A percentile compares a stretch with the other conserved stretches of the same genome.
Evolutionary conservation across 2,888 invertebrate species (phyloP).

Genomic region (Agrenia bidenticulata): DNA sequence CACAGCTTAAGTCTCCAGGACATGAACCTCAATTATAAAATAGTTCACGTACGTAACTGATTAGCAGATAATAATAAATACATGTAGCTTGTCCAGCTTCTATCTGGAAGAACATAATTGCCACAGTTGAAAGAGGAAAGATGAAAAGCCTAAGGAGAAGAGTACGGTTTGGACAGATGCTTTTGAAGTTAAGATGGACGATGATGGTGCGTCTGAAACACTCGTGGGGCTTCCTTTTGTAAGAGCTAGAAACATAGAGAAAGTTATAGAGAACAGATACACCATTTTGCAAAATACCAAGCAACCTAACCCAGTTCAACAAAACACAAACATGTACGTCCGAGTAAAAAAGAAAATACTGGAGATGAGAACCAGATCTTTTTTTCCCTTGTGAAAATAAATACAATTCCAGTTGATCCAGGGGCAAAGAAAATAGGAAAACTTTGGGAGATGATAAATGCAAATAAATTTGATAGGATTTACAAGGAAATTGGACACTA

Average conservation of each 20-base stretch:
- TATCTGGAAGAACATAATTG: slow-evolving; percentile 27
- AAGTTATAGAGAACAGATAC: no score
- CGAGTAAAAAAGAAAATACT: no score
- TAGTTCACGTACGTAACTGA: no score
- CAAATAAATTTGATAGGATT: slow-evolving; percentile 21
- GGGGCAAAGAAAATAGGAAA: slow-evolving; percentile 24
- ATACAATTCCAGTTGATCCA: not conserved
- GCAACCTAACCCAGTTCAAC: no score
- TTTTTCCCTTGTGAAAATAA: not conserved
- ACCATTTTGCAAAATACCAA: no score
- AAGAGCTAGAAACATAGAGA: slow-evolving; percentile 39
- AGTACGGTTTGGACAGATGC: slow-evolving; percentile 48
- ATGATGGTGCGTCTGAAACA: slow-evolving; percentile 47
- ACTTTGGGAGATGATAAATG: slow-evolving; percentile 36
- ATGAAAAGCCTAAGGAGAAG: slow-evolving; percentile 35
- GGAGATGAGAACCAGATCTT: no score
- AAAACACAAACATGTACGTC: no score
- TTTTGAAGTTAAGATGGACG: slow-evolving; percentile 41
- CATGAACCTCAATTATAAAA: no score
- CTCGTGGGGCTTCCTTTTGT: slow-evolving; percentile 38
- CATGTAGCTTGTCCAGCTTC: not conserved
- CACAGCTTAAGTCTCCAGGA: no score
- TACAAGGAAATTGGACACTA: slow-evolving; percentile 14
- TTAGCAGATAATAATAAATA: not conserved
- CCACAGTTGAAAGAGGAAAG: slow-evolving; percentile 19